Evolutionary conservation across 1,140 invertebrate genomes (phyloP).

Genomic region (Xylocopa sonorina): DNA sequence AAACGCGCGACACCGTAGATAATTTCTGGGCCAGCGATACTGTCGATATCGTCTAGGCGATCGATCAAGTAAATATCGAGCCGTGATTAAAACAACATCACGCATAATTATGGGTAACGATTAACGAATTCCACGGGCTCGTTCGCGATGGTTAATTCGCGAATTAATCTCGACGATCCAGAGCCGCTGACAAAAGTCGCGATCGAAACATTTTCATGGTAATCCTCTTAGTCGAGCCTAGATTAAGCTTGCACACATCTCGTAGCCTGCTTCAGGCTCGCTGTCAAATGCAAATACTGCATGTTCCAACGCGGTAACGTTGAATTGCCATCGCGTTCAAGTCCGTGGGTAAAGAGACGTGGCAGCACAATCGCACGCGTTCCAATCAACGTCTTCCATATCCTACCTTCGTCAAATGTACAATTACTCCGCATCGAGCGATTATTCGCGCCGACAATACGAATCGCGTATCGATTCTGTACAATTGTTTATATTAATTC

Average conservation of each 20-base stretch:
- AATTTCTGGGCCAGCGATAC: too few species aligned
- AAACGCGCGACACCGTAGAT: too few species aligned
- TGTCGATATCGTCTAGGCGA: too few species aligned
- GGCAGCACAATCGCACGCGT: slow-evolving; percentile 14
- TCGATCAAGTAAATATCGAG: too few species aligned
- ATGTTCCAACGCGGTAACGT: slow-evolving; percentile 53
- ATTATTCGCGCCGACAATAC: neutral
- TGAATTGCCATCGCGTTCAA: slow-evolving; percentile 42
- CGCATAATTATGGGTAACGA: too few species aligned
- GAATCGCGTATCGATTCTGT: neutral
- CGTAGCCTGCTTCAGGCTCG: slow-evolving; percentile 54
- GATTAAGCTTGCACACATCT: slow-evolving; percentile 72
- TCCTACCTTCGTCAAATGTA: neutral
- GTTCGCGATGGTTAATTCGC: neutral
- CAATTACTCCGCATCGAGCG: neutral
- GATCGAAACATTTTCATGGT: slow-evolving; percentile 76
- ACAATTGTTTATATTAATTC: too few species aligned
- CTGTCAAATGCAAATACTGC: slow-evolving; percentile 68
- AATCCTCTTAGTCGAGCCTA: slow-evolving; percentile 75
- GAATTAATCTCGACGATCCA: neutral
- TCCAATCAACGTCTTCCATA: slow-evolving; percentile 7
- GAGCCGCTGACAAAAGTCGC: slow-evolving; percentile 47
- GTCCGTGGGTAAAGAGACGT: slow-evolving; percentile 23
- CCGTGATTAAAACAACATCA: too few species aligned
- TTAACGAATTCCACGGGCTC: too few species aligned